Evolutionary conservation across 2,888 invertebrate species (phyloP), one percentile per base, ranked within the genome.

Genomic region (Eucriotettix oculatus): DNA sequence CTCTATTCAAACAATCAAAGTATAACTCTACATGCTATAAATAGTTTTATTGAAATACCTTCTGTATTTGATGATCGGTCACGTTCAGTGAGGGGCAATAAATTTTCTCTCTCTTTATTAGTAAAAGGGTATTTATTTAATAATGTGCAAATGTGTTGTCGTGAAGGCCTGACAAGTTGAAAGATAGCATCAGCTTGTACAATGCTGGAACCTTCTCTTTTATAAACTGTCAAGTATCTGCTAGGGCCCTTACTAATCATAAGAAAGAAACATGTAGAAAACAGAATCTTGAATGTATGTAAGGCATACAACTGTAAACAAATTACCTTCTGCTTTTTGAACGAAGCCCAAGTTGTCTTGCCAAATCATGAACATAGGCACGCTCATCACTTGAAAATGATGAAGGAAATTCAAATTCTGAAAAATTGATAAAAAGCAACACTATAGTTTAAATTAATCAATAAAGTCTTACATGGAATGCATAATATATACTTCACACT

Each of bases 321-420:
- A 48, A 81, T 76, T 81, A 88, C 78, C 91, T 91, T 75, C 84
- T 79, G 68, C 90, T 91, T 74, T 86, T 88, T 2, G 90, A 88
- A 68, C 85, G 84, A 42, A 91, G 73, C 10, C 88, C 87, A 64
- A 85, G 73, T 64, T 80, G 77, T 56, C 77, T 78, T 53, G 85
- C 85, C 42, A 84, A 78, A 64, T 82, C 78, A 71, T 91, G 91
- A 63, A 92, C 81, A 69, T 87, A 90, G 12, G 86, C 87, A 65
- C 92, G 78, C 72, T 92, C 88, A 65, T 82, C 81, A 11, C 86
- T 84, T 12, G 84, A 86, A 62, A 90, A 76, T 54, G 86, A 86
- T 5, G 86, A 81, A 7, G 89, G 86, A 71, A 88, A 87, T 68
- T 79, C 73, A 54, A 73, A 68, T 66, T 75, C 75, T 63, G 60